These are phyloP conservation scores for Brachyopa scutellaris DNA, from an alignment of 2,888 invertebrate species.

Conservation along the genomic window DNA sequence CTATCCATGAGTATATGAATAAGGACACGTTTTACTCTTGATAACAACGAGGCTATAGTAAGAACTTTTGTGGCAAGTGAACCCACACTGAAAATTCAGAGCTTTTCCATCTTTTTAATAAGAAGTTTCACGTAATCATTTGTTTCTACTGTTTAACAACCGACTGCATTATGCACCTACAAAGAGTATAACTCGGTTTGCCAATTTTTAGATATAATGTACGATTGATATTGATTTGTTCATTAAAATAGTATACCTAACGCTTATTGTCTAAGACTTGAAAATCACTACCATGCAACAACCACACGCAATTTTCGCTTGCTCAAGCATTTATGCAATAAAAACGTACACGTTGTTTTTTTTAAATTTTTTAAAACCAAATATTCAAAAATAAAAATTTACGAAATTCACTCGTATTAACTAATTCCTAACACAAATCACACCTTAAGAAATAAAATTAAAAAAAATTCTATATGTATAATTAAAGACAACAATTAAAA, in stretches of 20 bases:
- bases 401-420: not conserved
- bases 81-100: too few species aligned
- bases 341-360: conserved; percentile 12
- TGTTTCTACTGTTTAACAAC: conserved; percentile 18
- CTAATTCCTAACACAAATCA: conserved; percentile 12
- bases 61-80: too few species aligned
- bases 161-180: too few species aligned
- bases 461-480: not conserved
- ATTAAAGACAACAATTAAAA: conserved; percentile 48
- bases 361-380: not conserved
- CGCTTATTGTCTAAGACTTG: not conserved
- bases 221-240: conserved; percentile 12
- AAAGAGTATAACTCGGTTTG: not conserved
- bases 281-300: conserved; percentile 33
- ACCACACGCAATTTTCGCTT: conserved; percentile 12
- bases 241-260: not conserved
- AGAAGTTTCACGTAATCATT: too few species aligned
- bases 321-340: conserved; percentile 34
- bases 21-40: too few species aligned
- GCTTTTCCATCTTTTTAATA: too few species aligned
- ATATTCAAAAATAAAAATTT: not conserved
- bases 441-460: conserved; percentile 1
- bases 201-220: not conserved
- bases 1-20: too few species aligned
- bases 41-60: too few species aligned